Base-by-base conservation (phyloP, 1,140 invertebrate genomes). In the Heliconius himera region DNA sequence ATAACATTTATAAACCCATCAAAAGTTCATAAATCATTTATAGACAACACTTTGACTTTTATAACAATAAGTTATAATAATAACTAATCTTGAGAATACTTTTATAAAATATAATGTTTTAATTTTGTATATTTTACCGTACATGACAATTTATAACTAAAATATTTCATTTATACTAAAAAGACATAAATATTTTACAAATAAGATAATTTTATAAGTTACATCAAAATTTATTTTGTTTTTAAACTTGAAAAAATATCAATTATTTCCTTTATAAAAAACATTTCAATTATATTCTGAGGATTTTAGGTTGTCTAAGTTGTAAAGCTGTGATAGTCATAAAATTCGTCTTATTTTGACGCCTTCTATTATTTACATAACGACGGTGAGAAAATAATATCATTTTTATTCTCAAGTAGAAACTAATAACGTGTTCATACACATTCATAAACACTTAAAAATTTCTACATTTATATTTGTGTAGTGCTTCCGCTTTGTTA, bases 1-100 rank as follows among this genome's bases (percentile, higher is more conserved):
- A 77, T 77, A 77, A 77, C 76, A 77, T 71, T 77, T 77, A 77
- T 76, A 77, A 77, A 76, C 11, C 29, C 56, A 56, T 54, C 29
- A 56, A 74, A 74, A 74, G 46, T 74, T 74, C 46, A 74, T 54
- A 56, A 74, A 56, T 56, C 22, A 74, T 74, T 66, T 66, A 66
- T 66, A 66, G 60, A 66, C 26, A 66, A 66, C 60, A 66, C 60
- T 66, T 66, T 66, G 60, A 66, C 60, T 66, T 66, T 66, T 66
- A 66, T 56, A 56, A 56, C 54, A 56, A 22, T 56, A n/a, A 56
- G 20, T 56, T 22, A 8, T 66, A 29, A 66, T 66, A 29, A 66
- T 66, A 66, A 29, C 26, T 66, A 13, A 13, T 66, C 60, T 66
- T 66, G 26, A 29, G 26, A 66, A n/a, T 66, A 8, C 9, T n/a